Evolutionary conservation across 1,140 invertebrate genomes (phyloP).

Genomic region (Halictus rubicundus): DNA sequence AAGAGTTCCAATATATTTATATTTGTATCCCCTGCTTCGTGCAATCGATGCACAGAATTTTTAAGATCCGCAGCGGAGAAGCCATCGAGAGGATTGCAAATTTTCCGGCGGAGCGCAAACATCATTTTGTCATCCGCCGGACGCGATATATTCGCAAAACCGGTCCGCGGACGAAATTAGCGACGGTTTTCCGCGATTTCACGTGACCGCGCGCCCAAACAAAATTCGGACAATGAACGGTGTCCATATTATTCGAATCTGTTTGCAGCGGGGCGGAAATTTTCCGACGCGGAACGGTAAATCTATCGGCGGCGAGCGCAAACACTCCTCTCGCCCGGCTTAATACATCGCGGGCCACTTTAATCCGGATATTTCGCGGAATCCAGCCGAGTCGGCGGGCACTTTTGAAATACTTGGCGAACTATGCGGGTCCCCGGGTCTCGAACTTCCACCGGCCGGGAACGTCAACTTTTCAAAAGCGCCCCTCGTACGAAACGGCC

Average conservation of each 20-base stretch:
- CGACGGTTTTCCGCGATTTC: no score
- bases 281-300: neutral
- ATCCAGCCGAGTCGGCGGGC: neutral
- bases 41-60: no score
- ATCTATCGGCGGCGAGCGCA: neutral
- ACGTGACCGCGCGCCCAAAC: neutral
- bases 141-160: no score
- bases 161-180: no score
- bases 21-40: no score
- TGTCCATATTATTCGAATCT: constrained; percentile 5
- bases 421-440: neutral
- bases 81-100: no score
- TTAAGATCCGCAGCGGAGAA: no score
- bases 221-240: neutral
- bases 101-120: no score
- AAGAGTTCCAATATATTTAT: no score
- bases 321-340: neutral
- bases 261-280: neutral
- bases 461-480: constrained; percentile 17
- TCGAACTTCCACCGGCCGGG: neutral
- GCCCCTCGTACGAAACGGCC: neutral
- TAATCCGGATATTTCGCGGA: constrained; percentile 30
- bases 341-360: constrained; percentile 13
- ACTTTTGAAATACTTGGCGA: constrained; percentile 17
- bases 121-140: no score